Evolutionary conservation across 2,797 vertebrate genomes (phyloP).

Genomic region (Erithacus rubecula): DNA sequence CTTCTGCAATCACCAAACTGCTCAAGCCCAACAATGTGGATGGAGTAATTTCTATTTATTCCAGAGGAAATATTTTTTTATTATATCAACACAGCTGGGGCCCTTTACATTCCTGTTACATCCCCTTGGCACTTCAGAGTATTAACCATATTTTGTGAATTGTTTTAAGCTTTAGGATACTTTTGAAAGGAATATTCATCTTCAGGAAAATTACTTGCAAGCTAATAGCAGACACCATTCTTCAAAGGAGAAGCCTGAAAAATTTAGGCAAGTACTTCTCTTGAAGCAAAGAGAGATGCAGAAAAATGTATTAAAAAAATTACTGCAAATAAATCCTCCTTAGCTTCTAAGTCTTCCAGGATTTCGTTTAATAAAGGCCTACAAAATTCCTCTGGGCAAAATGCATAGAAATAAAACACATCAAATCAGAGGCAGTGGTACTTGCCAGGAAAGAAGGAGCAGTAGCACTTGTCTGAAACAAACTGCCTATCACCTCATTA

Average conservation of each 20-base stretch:
- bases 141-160: neutral
- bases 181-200: slow-evolving; percentile 24
- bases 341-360: neutral
- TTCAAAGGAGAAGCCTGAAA: neutral
- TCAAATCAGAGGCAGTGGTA: neutral
- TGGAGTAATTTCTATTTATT: neutral
- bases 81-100: neutral
- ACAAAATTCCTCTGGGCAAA: neutral
- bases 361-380: neutral
- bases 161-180: neutral
- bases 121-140: neutral
- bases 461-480: neutral
- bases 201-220: neutral
- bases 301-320: neutral
- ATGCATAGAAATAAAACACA: neutral
- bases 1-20: neutral
- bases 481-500: neutral
- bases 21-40: neutral
- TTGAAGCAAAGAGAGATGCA: neutral
- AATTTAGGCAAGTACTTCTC: neutral
- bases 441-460: neutral
- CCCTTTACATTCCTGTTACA: slow-evolving; percentile 16
- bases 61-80: neutral
- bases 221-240: neutral
- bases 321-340: neutral